Conservation (phyloP, 2,113 vertebrate species). For the Rhabdornis inornatus region DNA sequence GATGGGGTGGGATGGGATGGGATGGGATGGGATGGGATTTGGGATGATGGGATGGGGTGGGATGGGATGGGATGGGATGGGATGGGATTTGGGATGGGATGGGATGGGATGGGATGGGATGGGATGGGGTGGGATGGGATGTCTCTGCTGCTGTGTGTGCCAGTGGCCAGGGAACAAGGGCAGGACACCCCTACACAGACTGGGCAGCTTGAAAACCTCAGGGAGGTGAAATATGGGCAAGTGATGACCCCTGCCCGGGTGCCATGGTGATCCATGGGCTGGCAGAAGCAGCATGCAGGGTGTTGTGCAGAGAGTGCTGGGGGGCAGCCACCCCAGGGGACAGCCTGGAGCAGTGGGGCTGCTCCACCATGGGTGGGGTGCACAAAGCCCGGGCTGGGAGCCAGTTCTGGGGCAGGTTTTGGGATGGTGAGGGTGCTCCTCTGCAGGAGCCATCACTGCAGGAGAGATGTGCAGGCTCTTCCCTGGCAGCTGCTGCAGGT, state of each 20-base stretch:
- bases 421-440: background rate
- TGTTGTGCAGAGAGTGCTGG: rapidly evolving
- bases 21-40: too few relatives aligned
- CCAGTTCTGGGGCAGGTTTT: rapidly evolving
- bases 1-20: background rate
- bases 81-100: too few relatives aligned
- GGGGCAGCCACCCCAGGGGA: too few relatives aligned
- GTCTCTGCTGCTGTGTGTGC: rapidly evolving
- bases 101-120: too few relatives aligned
- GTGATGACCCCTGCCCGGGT: rapidly evolving
- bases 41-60: too few relatives aligned
- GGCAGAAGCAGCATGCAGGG: background rate
- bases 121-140: background rate
- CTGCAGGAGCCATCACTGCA: background rate
- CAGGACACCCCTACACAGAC: rapidly evolving
- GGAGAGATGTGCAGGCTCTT: background rate
- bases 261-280: background rate
- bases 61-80: too few relatives aligned
- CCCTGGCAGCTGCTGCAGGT: background rate
- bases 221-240: rapidly evolving
- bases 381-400: background rate
- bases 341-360: background rate
- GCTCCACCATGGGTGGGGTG: rapidly evolving
- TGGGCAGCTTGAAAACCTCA: background rate
- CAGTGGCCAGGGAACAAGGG: rapidly evolving